Evolutionary conservation across 2,888 invertebrate genomes (phyloP).

Genomic region (Tetragnatha montana): DNA sequence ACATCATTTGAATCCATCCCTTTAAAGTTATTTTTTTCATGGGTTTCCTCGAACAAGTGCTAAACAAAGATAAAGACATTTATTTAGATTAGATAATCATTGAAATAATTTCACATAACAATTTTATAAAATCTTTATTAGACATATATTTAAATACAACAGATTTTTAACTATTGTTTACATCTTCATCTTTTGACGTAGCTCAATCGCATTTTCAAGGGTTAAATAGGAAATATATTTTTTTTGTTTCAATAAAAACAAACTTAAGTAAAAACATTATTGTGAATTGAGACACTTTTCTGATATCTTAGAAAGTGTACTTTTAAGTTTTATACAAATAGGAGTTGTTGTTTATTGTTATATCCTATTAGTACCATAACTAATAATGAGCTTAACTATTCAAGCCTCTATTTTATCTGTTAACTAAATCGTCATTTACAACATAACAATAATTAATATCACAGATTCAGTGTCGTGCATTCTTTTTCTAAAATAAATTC

Average conservation of each 20-base stretch:
- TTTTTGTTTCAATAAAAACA: background rate
- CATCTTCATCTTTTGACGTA: constrained; percentile 13
- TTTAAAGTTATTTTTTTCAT: too few species aligned
- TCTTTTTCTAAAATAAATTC: too few species aligned
- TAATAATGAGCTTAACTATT: background rate
- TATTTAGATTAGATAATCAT: background rate
- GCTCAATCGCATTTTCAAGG: background rate
- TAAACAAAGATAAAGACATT: background rate
- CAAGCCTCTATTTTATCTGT: background rate
- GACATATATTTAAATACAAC: constrained; percentile 7
- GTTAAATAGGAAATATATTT: too few species aligned
- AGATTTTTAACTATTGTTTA: background rate
- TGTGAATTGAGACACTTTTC: background rate
- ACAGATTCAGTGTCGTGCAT: background rate
- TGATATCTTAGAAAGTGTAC: background rate
- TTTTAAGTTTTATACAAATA: background rate
- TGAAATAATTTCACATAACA: background rate
- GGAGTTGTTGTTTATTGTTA: too few species aligned
- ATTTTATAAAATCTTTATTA: background rate
- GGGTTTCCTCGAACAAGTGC: too few species aligned
- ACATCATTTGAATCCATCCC: too few species aligned
- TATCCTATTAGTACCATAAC: too few species aligned
- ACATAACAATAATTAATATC: background rate
- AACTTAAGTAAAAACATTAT: background rate
- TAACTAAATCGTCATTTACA: background rate